Conservation (phyloP, 2,113 vertebrate species). For the Desmodus rotundus region DNA sequence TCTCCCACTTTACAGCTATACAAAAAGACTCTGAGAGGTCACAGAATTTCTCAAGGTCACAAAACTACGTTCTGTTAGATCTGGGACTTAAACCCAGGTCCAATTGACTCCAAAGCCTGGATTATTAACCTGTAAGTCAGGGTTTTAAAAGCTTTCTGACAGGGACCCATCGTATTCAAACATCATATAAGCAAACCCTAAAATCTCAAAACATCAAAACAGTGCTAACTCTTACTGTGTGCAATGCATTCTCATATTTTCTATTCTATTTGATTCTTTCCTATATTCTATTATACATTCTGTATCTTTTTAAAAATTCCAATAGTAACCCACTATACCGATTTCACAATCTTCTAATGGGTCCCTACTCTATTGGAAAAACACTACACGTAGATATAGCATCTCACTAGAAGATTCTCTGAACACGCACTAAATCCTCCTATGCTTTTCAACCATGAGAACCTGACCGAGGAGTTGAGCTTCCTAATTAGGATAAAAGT, state of each 20-base stretch:
- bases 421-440: not conserved
- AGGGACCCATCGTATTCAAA: not conserved
- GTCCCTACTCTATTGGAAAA: not conserved
- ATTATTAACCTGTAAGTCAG: not conserved
- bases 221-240: not conserved
- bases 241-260: not conserved
- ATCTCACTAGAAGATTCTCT: conserved; percentile 1
- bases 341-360: not conserved
- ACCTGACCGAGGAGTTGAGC: not conserved
- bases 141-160: not conserved
- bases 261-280: not conserved
- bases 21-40: not conserved
- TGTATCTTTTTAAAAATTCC: not conserved
- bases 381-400: not conserved
- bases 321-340: not conserved
- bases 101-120: not conserved
- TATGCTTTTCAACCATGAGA: not conserved
- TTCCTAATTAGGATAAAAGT: not conserved
- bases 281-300: not conserved
- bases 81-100: not conserved
- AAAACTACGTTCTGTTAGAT: not conserved
- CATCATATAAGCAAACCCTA: not conserved
- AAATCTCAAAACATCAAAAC: conserved; percentile 37
- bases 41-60: not conserved
- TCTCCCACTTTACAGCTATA: not conserved